Evolutionary conservation across 1,140 invertebrate genomes (phyloP).

Genomic region (Aphelenchoides avenae): DNA sequence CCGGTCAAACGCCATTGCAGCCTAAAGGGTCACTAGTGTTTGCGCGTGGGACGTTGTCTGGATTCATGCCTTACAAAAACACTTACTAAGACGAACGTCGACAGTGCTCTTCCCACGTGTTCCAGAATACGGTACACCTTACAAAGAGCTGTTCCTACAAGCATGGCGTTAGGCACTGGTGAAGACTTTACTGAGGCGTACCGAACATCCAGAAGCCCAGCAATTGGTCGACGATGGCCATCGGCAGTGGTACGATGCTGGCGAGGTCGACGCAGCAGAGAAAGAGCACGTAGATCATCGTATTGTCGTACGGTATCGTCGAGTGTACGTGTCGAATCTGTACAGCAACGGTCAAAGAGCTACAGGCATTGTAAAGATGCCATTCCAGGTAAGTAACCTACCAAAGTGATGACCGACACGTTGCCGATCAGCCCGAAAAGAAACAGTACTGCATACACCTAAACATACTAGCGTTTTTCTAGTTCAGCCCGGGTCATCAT

Average conservation of each 20-base stretch:
- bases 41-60: too few species aligned
- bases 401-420: conserved; percentile 50
- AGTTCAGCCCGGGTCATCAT: too few species aligned
- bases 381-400: too few species aligned
- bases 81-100: conserved; percentile 47
- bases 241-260: conserved; percentile 52
- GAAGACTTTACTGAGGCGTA: too few species aligned
- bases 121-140: conserved; percentile 49
- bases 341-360: background rate
- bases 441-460: conserved; percentile 53
- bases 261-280: conserved; percentile 55
- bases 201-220: conserved; percentile 59
- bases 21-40: too few species aligned
- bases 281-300: conserved; percentile 54
- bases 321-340: conserved; percentile 52
- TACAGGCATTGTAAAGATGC: too few species aligned
- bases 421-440: conserved; percentile 56
- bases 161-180: too few species aligned
- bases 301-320: conserved; percentile 48
- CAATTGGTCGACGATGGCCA: conserved; percentile 57
- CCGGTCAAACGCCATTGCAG: too few species aligned
- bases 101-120: conserved; percentile 46
- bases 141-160: conserved; percentile 38
- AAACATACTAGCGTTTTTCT: too few species aligned
- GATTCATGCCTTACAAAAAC: conserved; percentile 23